Percentiles rank a stretch among this genome's conserved stretches.
Evolutionary conservation across 1,140 invertebrate genomes (phyloP).

Genomic region (Pseudoatta argentina): DNA sequence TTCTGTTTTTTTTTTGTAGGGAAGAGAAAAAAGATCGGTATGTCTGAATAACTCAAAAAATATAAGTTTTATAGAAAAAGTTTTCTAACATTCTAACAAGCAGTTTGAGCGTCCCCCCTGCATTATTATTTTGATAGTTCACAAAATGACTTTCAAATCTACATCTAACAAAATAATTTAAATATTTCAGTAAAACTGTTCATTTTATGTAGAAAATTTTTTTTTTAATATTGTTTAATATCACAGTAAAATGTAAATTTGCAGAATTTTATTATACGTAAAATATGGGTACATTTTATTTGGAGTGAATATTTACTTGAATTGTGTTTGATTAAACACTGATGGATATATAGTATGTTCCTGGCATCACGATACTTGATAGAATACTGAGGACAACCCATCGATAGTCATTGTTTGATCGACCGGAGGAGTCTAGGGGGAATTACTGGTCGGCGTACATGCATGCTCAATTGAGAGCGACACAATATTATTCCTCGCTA

Average conservation of each 20-base stretch:
- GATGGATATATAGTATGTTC: conserved; percentile 14
- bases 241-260: not conserved
- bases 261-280: not conserved
- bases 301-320: conserved; percentile 10
- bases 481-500: conserved; percentile 46
- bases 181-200: too few relatives aligned
- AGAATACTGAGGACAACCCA: conserved; percentile 42
- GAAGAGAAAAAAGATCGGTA: too few relatives aligned
- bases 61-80: too few relatives aligned
- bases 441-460: conserved; percentile 32
- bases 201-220: not conserved
- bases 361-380: conserved; percentile 10
- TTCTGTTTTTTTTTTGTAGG: too few relatives aligned
- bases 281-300: not conserved
- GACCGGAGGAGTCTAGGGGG: conserved; percentile 22
- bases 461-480: conserved; percentile 51
- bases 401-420: conserved; percentile 49
- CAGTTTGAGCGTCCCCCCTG: too few relatives aligned
- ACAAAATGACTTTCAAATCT: too few relatives aligned
- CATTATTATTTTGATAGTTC: too few relatives aligned
- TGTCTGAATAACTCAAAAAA: too few relatives aligned
- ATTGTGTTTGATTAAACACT: conserved; percentile 28
- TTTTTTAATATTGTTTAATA: not conserved
- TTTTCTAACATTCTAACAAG: too few relatives aligned
- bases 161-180: too few relatives aligned